Conservation (phyloP, 2,113 vertebrate species). For the Chionodraco myersi region DNA sequence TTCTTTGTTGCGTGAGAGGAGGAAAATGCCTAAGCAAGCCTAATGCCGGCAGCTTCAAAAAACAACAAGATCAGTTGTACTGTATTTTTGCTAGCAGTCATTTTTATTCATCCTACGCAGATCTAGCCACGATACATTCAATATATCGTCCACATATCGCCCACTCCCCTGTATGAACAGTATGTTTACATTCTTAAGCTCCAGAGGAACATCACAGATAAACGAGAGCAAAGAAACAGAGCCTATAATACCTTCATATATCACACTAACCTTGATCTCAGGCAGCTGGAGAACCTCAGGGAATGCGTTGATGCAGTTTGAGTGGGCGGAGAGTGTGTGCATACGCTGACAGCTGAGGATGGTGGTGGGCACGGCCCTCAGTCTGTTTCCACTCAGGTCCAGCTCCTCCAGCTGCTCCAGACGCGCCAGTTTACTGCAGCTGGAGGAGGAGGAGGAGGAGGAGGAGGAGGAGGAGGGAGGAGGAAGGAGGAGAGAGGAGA, state of each 20-base stretch:
- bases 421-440: slow-evolving; percentile 96
- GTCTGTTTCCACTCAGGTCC: slow-evolving; percentile 95
- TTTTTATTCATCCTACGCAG: too few relatives aligned
- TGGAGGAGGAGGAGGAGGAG: slow-evolving; percentile 13
- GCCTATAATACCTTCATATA: neutral
- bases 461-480: neutral
- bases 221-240: neutral
- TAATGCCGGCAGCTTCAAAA: too few relatives aligned
- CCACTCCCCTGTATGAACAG: neutral
- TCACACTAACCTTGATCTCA: slow-evolving; percentile 90
- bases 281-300: slow-evolving; percentile 96
- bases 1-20: too few relatives aligned
- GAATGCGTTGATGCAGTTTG: slow-evolving; percentile 94
- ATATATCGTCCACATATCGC: too few relatives aligned
- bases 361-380: slow-evolving; percentile 94
- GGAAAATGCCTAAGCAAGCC: too few relatives aligned
- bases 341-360: slow-evolving; percentile 92
- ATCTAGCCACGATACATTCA: too few relatives aligned
- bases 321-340: slow-evolving; percentile 95
- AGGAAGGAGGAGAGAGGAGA: slow-evolving; percentile 24
- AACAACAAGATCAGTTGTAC: too few relatives aligned
- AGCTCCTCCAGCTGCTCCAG: slow-evolving; percentile 97
- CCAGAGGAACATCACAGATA: neutral
- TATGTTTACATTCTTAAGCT: neutral
- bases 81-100: too few relatives aligned